Evolutionary conservation across 2,888 invertebrate genomes (phyloP), one percentile per base, ranked within the genome.

Genomic region (Cepaea hortensis): DNA sequence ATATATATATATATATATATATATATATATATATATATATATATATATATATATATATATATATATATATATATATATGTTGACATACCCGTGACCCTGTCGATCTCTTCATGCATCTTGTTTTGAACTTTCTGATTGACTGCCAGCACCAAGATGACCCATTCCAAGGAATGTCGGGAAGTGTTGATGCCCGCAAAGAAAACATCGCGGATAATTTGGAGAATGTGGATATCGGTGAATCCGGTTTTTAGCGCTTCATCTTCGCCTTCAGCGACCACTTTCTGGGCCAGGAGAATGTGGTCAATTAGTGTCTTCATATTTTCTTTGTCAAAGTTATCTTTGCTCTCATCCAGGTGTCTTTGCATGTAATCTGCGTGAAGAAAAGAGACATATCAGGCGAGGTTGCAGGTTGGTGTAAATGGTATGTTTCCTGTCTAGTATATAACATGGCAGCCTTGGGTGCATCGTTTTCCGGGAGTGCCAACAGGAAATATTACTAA

Each of bases 141-240:
- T 6, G 88, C 88, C 48, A 90, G 65, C 68, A 75, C 86, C 46
- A 87, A 62, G n/a, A 90, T 18, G 9, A 73, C 82, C 90, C 90
- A 90, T 48, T 81, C 50, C 9, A 90, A 61, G 4, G 89, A 89
- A 15, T 65, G 72, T 7, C 89, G 83, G 1, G 89, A 86, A 3
- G 90, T 90, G 81, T 89, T 89, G 18, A 85, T 85, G 4, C 90
- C 90, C 68, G 90, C 90, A 88, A 87, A 20, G 87, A 84, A 55
- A 3, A 50, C 76, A 61, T 87, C 73, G 3, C 81, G 87, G 20
- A 89, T 76, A 76, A 88, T 68, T 20, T 86, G 70, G 79, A 88
- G 82, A 9, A 73, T 79, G 18, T 80, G 86, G 46, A 81, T 61
- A 15, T 87, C 86, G 48, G 88, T 88, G 48, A 88, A 68, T 4